Evolutionary conservation across 2,888 invertebrate genomes (phyloP), one percentile per base, ranked within the genome.

Genomic region (Coelinius sp.): DNA sequence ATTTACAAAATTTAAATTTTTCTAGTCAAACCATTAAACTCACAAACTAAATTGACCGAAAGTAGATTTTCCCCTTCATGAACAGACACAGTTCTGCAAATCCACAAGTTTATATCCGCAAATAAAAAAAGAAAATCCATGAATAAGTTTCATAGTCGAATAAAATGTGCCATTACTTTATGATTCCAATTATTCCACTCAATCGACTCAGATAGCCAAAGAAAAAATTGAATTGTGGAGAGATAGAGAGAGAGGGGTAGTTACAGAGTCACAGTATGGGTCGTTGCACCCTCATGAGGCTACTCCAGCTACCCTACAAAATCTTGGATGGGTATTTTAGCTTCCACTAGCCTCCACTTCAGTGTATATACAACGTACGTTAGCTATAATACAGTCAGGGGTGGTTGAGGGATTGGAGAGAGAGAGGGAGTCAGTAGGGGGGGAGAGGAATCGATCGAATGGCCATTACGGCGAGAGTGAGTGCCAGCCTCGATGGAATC

Each of bases 391-490:
- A 76, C 66, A 79, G 68, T 64, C 52, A 72, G 62, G 20, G 56
- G 25, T 62, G 59, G 31, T 41, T 38, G 72, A 62, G 66, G 17
- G 68, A 49, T 52, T 12, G 71, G 70, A 67, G 56, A 59, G 66
- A 78, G 75, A 62, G 75, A 68, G 73, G 73, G 63, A 71, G n/a
- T n/a, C n/a, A n/a, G n/a, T n/a, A n/a, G n/a, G n/a, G 52, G 62
- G 62, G 62, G 62, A 67, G 69, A 79, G 80, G 78, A 81, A 85
- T 87, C 85, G 85, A 87, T 87, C 84, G 85, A 81, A 86, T 87
- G 83, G 85, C 86, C 86, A 87, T 87, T 86, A 86, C 82, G 80
- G 78, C 77, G 84, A 84, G 85, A 84, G 84, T 82, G 82, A 76
- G 75, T 71, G 56, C 27, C 63, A 73, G 70, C 66, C 81, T 82